A percentile compares a stretch with the other conserved stretches of the same genome.
These are phyloP conservation scores for Menidia menidia DNA, from an alignment of 2,797 vertebrate genomes.

Conservation along the genomic window DNA sequence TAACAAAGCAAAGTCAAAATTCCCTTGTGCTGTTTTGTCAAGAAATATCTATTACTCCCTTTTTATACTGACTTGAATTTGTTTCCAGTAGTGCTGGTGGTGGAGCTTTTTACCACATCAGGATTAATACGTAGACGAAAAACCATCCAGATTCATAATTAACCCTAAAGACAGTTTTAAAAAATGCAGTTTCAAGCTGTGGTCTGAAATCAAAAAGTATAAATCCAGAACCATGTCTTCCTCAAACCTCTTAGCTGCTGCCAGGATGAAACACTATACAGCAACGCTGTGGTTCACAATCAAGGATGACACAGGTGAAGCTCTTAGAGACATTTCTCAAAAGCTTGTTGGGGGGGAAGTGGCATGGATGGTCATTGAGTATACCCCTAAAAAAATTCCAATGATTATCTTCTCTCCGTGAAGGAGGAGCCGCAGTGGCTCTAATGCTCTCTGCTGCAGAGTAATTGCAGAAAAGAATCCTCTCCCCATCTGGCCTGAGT, in stretches of 20 bases:
- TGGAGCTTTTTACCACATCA: background rate
- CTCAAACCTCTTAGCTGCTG: slow-evolving; percentile 6
- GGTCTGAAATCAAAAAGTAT: slow-evolving; percentile 15
- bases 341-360: slow-evolving; percentile 21
- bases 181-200: background rate
- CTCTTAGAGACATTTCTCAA: slow-evolving; percentile 30
- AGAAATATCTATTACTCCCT: background rate
- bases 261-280: background rate
- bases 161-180: background rate
- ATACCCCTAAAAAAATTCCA: slow-evolving; percentile 39
- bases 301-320: slow-evolving; percentile 20
- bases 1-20: background rate
- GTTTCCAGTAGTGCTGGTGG: background rate
- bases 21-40: background rate
- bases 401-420: slow-evolving; percentile 56
- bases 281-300: slow-evolving; percentile 3
- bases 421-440: slow-evolving; percentile 53
- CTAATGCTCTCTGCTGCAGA: slow-evolving; percentile 60
- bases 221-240: slow-evolving; percentile 2
- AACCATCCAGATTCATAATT: background rate
- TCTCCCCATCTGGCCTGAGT: slow-evolving; percentile 81
- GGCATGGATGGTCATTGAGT: slow-evolving; percentile 54
- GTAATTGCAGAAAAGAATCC: slow-evolving; percentile 70
- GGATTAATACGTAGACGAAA: background rate
- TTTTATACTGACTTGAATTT: background rate